Percentiles rank a stretch among this genome's conserved stretches.
Evolutionary conservation across 2,113 vertebrate genomes (phyloP).

Genomic region (Lepisosteus osseus): DNA sequence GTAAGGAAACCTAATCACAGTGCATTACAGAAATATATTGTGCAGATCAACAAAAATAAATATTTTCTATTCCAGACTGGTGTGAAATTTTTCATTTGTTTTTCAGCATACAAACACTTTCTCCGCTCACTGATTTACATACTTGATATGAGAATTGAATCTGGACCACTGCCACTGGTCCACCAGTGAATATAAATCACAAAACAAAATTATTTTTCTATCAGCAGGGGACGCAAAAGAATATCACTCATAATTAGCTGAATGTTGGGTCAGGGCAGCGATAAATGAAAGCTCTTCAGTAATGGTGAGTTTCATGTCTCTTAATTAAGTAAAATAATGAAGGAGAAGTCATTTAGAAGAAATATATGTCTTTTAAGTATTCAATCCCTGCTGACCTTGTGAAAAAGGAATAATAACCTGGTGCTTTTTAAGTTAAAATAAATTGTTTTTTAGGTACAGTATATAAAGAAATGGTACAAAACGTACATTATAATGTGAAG

Average conservation of each 20-base stretch:
- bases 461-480: too few species aligned
- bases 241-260: conserved; percentile 57
- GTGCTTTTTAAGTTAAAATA: too few species aligned
- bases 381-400: too few species aligned
- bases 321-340: conserved; percentile 6
- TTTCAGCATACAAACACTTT: conserved; percentile 38
- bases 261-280: conserved; percentile 19
- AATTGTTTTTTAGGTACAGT: too few species aligned
- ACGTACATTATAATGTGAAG: too few species aligned
- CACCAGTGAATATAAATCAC: conserved; percentile 61
- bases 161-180: conserved; percentile 56
- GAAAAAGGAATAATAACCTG: too few species aligned
- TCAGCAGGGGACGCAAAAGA: conserved; percentile 39
- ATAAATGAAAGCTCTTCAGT: conserved; percentile 2
- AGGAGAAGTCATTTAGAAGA: neutral
- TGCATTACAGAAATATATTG: conserved; percentile 32
- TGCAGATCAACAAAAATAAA: neutral
- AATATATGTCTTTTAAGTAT: neutral
- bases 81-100: conserved; percentile 12
- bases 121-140: conserved; percentile 35
- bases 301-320: neutral
- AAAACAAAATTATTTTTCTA: conserved; percentile 59
- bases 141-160: conserved; percentile 51
- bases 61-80: neutral
- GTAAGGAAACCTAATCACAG: conserved; percentile 59